These are phyloP conservation scores for Labroides dimidiatus DNA, from an alignment of 2,797 vertebrate genomes.

Conservation along the genomic window DNA sequence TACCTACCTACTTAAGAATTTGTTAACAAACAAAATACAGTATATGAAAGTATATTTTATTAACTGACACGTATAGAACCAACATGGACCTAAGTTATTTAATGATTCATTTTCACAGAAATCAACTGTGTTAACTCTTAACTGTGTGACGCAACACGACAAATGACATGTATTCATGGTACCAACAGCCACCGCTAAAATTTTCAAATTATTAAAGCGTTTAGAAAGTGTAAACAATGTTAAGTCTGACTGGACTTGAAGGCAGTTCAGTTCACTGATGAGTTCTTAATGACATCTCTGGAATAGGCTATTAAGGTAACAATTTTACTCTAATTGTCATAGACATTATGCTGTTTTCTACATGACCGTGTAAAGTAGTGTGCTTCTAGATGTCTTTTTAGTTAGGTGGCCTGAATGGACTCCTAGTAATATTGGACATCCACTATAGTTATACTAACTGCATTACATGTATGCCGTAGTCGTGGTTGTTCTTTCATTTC, in stretches of 20 bases:
- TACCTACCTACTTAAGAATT: too few relatives aligned
- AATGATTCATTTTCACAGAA: too few relatives aligned
- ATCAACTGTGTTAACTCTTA: too few relatives aligned
- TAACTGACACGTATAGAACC: too few relatives aligned
- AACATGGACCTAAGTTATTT: too few relatives aligned
- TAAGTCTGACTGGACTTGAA: constrained; percentile 23
- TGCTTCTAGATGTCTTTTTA: constrained; percentile 13
- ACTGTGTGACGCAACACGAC: too few relatives aligned
- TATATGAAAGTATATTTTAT: too few relatives aligned
- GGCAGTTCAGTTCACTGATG: constrained; percentile 37
- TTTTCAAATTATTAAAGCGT: constrained; percentile 28
- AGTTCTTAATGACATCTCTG: constrained; percentile 50
- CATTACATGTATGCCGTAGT: not conserved
- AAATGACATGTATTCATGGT: not conserved
- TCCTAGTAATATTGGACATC: too few relatives aligned
- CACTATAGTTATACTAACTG: not conserved
- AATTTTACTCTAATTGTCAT: constrained; percentile 8
- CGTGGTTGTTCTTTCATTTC: not conserved
- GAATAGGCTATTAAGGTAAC: constrained; percentile 32
- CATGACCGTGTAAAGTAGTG: constrained; percentile 6
- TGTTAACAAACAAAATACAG: too few relatives aligned
- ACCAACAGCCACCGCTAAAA: constrained; percentile 1
- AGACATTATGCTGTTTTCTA: constrained; percentile 18
- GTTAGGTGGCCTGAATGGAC: not conserved
- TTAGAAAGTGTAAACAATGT: constrained; percentile 35